Evolutionary conservation across 2,113 vertebrate species (phyloP), one percentile per base, ranked within the genome.

Genomic region (Dipodomys ordii): DNA sequence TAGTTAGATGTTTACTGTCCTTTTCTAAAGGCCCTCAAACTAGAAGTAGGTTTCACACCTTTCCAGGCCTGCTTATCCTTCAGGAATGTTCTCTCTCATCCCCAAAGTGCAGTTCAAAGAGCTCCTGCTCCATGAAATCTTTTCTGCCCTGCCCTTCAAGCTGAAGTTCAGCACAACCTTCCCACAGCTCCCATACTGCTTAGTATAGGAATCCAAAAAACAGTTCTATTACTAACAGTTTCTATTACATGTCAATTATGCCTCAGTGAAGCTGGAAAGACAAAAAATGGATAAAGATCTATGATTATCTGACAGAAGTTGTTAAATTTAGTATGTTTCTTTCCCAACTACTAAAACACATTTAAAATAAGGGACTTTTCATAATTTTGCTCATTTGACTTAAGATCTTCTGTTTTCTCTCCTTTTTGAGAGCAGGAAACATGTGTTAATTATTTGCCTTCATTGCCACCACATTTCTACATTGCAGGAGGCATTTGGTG

Each of bases 101-200:
- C 86, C 87, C 76, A 88, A 76, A 88, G 86, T 7, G 1, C 35
- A 83, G 72, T 69, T 93, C 87, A 74, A 73, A 88, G 7, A 76
- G 78, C 2, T 60, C 35, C 7, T 87, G 49, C 67, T 83, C 1
- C 0, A n/a, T 1, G 32, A 88, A 90, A 32, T 6, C 60, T 82
- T 95, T 72, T 65, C 62, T 60, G 73, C 27, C 28, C 84, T 74
- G 53, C 64, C 18, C 81, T 79, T 79, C 6, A 62, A 62, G 65
- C 18, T n/a, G 20, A 90, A 39, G 23, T 81, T 22, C 76, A 87
- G 80, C 35, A 64, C 2, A 25, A 27, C 53, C 7, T 72, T 62
- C 57, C 72, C 71, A 64, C 91, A 92, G 57, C n/a, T 69, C 71
- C 13, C 11, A 13, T 8, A 39, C 80, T 3, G n/a, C 19, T 82